Conservation (phyloP, 2,797 vertebrate species). For the Labeo calbasu region DNA sequence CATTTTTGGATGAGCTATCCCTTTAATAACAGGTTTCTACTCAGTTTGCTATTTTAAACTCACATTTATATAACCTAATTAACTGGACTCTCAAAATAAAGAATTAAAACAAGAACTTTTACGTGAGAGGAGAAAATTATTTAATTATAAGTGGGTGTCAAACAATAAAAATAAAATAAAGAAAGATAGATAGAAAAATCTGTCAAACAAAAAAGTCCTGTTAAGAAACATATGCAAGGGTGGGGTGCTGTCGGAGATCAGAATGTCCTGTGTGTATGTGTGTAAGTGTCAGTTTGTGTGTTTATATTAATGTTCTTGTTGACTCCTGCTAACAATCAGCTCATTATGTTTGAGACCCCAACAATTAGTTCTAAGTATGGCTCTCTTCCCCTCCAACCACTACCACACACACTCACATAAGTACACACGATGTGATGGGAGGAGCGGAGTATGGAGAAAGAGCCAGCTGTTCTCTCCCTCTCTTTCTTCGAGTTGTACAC, state of each 20-base stretch:
- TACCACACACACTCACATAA: constrained; percentile 39
- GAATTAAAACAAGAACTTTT: background rate
- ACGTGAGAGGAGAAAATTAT: constrained; percentile 28
- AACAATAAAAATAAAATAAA: background rate
- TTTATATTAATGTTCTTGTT: constrained; percentile 61
- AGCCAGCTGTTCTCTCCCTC: constrained; percentile 46
- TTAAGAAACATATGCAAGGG: constrained; percentile 32
- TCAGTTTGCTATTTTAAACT: constrained; percentile 22
- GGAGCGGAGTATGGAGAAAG: constrained; percentile 35
- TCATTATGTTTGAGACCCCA: constrained; percentile 78
- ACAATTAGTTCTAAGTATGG: constrained; percentile 77
- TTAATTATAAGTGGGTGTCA: constrained; percentile 1
- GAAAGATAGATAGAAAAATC: background rate
- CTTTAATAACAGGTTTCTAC: constrained; percentile 26
- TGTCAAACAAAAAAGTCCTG: constrained; percentile 40
- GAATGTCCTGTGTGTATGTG: constrained; percentile 17
- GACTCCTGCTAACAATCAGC: constrained; percentile 70
- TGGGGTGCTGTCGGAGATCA: constrained; percentile 51
- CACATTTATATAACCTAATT: constrained; percentile 23
- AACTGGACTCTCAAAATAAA: constrained; percentile 11
- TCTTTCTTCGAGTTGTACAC: background rate
- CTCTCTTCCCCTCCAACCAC: constrained; percentile 70
- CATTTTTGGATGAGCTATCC: background rate
- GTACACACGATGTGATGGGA: constrained; percentile 32
- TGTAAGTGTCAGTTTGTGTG: constrained; percentile 33